Conservation (phyloP, 2,113 vertebrate species). For the Lethenteron reissneri region DNA sequence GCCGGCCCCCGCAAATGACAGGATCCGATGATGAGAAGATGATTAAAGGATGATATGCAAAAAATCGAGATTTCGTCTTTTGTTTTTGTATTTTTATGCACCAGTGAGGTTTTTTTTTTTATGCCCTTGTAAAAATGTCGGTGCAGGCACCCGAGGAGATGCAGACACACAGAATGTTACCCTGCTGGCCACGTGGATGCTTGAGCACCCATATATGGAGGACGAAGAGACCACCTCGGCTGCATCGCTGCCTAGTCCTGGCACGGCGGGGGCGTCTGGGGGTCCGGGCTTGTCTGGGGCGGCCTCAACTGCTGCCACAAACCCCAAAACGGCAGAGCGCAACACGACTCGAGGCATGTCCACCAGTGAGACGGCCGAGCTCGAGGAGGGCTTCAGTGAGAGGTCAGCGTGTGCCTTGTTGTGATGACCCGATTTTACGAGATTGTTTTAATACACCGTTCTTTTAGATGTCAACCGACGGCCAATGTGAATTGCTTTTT, state of each 20-base stretch:
- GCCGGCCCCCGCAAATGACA: too few relatives aligned
- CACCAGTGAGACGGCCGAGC: slow-evolving; percentile 42
- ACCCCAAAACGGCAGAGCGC: too few relatives aligned
- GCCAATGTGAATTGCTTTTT: neutral
- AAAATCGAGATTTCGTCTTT: too few relatives aligned
- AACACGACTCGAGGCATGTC: slow-evolving; percentile 20
- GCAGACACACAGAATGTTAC: slow-evolving; percentile 94
- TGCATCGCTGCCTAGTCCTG: slow-evolving; percentile 14
- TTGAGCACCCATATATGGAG: slow-evolving; percentile 63
- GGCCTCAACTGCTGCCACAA: too few relatives aligned
- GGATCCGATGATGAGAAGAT: too few relatives aligned
- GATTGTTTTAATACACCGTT: neutral
- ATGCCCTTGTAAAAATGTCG: neutral
- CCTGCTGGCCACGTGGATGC: slow-evolving; percentile 96
- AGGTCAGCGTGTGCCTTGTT: slow-evolving; percentile 26
- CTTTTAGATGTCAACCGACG: neutral
- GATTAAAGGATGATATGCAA: too few relatives aligned
- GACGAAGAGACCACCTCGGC: slow-evolving; percentile 52
- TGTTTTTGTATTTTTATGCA: too few relatives aligned
- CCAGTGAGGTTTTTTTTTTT: neutral
- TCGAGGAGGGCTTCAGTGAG: slow-evolving; percentile 82
- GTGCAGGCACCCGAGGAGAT: slow-evolving; percentile 58
- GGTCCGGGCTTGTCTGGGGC: too few relatives aligned
- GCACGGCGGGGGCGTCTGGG: too few relatives aligned
- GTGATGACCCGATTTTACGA: neutral